phyloP scores from a whole-genome alignment of 2,113 vertebrate species.

The Fregetta grallaria region DNA sequence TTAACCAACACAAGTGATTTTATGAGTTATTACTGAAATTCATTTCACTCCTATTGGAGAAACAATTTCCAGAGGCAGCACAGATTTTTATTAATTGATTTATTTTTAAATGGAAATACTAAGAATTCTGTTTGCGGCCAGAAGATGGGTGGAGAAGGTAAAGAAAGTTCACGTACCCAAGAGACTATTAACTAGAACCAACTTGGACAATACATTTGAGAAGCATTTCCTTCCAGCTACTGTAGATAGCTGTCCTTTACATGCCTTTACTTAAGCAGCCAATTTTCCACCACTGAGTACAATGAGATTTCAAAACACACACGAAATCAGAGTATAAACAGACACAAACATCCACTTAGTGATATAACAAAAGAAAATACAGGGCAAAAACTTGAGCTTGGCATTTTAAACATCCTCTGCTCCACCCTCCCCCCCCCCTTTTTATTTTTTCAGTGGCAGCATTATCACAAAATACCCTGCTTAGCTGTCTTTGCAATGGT shows the following conservation, averaged over 20 bases:
- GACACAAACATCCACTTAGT: slow-evolving; percentile 54
- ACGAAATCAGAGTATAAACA: slow-evolving; percentile 36
- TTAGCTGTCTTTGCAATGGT: background rate
- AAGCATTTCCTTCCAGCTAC: slow-evolving; percentile 69
- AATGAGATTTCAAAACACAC: slow-evolving; percentile 59
- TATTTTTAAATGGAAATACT: background rate
- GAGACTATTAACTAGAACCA: slow-evolving; percentile 32
- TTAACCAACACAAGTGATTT: background rate
- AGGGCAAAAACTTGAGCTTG: background rate
- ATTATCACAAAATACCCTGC: background rate
- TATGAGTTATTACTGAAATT: background rate
- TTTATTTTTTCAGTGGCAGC: background rate
- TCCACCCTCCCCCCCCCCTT: background rate
- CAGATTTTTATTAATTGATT: background rate
- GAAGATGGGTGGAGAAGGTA: slow-evolving; percentile 56
- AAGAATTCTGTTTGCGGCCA: slow-evolving; percentile 1
- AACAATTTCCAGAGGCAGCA: background rate
- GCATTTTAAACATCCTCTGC: background rate
- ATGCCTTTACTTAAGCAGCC: slow-evolving; percentile 46
- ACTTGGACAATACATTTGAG: slow-evolving; percentile 50
- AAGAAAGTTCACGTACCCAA: slow-evolving; percentile 48
- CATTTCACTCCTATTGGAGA: background rate
- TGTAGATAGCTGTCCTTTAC: slow-evolving; percentile 51
- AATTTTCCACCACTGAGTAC: slow-evolving; percentile 55
- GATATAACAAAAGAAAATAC: slow-evolving; percentile 39